phyloP scores from a whole-genome alignment of 2,113 vertebrate genomes.

The Oncorhynchus nerka region DNA sequence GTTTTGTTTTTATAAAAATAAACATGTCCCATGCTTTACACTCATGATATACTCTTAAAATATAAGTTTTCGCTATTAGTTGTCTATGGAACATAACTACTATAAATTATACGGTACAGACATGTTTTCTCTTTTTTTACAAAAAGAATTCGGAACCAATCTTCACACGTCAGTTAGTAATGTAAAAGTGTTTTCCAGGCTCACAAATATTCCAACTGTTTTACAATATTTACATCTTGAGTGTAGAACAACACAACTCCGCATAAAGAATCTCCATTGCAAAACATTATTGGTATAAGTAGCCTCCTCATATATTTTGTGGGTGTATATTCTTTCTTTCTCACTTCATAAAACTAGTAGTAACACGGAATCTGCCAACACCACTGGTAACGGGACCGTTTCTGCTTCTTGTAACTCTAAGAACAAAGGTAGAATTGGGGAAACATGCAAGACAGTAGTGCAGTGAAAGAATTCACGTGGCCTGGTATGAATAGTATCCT shows the following conservation, averaged over 20 bases:
- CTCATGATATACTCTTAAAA: constrained; percentile 72
- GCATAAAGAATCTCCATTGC: constrained; percentile 42
- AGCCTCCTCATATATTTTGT: constrained; percentile 33
- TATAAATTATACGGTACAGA: constrained; percentile 71
- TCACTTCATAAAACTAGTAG: constrained; percentile 29
- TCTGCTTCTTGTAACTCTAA: constrained; percentile 16
- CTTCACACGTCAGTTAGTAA: constrained; percentile 54
- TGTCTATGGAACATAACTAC: constrained; percentile 65
- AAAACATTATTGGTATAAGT: constrained; percentile 47
- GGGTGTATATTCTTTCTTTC: neutral
- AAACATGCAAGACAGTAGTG: constrained; percentile 54
- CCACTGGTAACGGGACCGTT: constrained; percentile 25
- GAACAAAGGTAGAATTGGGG: constrained; percentile 12
- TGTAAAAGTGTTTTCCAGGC: constrained; percentile 36
- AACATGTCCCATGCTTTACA: constrained; percentile 74
- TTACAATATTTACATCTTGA: constrained; percentile 63
- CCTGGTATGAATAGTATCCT: constrained; percentile 50
- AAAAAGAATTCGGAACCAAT: constrained; percentile 65
- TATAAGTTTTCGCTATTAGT: constrained; percentile 74
- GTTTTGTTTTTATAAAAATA: constrained; percentile 76
- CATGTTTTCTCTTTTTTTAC: constrained; percentile 58
- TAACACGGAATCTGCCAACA: constrained; percentile 26
- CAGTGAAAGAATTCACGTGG: constrained; percentile 35
- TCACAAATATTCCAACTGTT: constrained; percentile 54
- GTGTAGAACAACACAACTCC: constrained; percentile 57